Evolutionary conservation across 2,113 vertebrate species (phyloP).

Genomic region (Nerophis ophidion): DNA sequence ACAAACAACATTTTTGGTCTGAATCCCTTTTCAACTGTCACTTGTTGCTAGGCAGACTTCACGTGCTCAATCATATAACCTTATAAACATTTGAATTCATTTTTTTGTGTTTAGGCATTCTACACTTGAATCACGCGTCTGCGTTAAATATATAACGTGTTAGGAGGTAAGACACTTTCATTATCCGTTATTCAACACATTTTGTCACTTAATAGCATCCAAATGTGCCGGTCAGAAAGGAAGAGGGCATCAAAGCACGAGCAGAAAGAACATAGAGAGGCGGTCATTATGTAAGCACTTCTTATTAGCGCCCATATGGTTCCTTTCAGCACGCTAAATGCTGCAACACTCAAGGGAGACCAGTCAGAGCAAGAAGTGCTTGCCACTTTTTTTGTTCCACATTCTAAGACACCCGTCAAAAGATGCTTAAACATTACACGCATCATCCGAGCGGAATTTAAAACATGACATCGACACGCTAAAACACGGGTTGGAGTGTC

Average conservation of each 20-base stretch:
- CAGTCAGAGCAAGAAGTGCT: slow-evolving; percentile 3
- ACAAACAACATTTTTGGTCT: no score
- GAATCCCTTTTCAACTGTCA: no score
- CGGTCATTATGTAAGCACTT: not conserved
- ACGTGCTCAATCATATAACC: no score
- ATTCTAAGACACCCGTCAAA: slow-evolving; percentile 4
- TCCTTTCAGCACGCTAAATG: slow-evolving; percentile 9
- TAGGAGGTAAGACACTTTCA: not conserved
- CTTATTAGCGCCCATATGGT: slow-evolving; percentile 11
- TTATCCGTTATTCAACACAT: not conserved
- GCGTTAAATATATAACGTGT: no score
- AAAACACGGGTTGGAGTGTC: slow-evolving; percentile 12
- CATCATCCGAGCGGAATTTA: not conserved
- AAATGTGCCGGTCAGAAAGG: not conserved
- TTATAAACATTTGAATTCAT: no score
- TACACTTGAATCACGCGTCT: no score
- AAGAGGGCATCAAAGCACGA: slow-evolving; percentile 5
- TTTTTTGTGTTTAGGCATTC: no score
- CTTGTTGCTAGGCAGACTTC: no score
- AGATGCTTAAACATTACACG: not conserved
- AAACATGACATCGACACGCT: not conserved
- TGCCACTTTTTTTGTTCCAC: not conserved
- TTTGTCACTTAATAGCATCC: not conserved
- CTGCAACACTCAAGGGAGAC: slow-evolving; percentile 15
- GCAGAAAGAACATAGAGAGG: slow-evolving; percentile 3